These are phyloP conservation scores for Natrix natrix DNA, from an alignment of 2,797 vertebrate species.

Conservation along the genomic window DNA sequence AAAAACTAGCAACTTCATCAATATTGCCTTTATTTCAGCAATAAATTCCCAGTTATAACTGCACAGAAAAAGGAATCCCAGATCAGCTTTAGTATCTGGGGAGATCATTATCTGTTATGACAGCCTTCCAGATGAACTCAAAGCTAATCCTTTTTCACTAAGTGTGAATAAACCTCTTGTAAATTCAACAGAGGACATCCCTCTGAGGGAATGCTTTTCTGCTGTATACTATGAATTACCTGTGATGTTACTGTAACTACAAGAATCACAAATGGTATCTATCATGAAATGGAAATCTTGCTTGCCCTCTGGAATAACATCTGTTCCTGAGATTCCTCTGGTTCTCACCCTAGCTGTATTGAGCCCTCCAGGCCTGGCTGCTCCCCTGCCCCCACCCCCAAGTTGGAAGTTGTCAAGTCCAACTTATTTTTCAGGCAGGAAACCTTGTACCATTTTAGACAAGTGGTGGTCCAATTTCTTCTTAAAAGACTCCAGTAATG, in stretches of 20 bases:
- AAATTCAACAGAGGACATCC: background rate
- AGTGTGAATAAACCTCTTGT: background rate
- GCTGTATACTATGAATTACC: background rate
- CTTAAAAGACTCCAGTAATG: background rate
- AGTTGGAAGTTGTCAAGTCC: background rate
- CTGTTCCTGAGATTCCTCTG: background rate
- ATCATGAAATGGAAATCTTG: background rate
- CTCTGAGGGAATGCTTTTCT: background rate
- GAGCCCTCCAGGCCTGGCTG: background rate
- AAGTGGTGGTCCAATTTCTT: background rate
- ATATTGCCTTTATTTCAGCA: background rate
- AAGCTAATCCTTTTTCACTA: background rate
- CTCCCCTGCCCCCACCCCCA: no score
- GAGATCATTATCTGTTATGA: background rate
- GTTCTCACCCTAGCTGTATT: background rate
- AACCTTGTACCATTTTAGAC: background rate
- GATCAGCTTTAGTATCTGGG: background rate
- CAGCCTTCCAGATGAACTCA: background rate
- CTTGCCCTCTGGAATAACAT: background rate
- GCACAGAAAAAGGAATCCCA: background rate
- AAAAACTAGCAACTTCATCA: background rate
- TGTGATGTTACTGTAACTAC: background rate
- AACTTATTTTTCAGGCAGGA: background rate
- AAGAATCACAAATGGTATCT: background rate
- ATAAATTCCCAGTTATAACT: background rate